Evolutionary conservation across 2,797 vertebrate genomes (phyloP).

Genomic region (Mormyrus proboscirostris): DNA sequence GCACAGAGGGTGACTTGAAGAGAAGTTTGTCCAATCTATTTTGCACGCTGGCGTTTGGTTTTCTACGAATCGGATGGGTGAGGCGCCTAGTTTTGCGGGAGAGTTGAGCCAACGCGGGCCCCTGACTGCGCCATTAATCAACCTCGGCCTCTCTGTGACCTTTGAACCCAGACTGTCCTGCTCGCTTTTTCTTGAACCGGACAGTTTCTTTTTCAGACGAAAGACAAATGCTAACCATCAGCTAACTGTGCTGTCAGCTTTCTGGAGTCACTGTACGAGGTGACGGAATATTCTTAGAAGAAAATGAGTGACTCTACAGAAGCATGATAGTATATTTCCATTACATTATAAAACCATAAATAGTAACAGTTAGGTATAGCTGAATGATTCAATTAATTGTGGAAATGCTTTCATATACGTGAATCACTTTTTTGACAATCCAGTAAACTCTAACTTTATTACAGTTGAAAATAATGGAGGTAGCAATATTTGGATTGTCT

Average conservation of each 20-base stretch:
- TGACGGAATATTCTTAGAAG: neutral
- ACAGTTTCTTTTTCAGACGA: neutral
- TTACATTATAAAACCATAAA: neutral
- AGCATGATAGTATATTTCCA: neutral
- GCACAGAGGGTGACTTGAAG: conserved; percentile 33
- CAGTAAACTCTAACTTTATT: neutral
- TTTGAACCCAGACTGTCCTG: neutral
- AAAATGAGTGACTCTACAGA: neutral
- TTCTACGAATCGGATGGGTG: conserved; percentile 33
- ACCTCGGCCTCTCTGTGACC: conserved; percentile 16
- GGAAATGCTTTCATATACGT: neutral
- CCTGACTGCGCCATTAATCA: neutral
- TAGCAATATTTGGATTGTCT: neutral
- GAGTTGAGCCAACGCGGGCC: neutral
- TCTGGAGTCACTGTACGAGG: neutral
- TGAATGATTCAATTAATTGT: neutral
- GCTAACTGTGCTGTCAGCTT: neutral
- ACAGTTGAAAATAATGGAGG: neutral
- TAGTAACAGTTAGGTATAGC: neutral
- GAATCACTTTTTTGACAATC: neutral
- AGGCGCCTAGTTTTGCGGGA: neutral
- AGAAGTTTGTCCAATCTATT: conserved; percentile 19
- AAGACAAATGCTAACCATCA: neutral
- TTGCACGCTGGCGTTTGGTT: conserved; percentile 21
- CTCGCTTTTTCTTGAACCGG: neutral